Evolutionary conservation across 2,797 vertebrate species (phyloP), one percentile per base, ranked within the genome.

Genomic region (Erithacus rubecula): DNA sequence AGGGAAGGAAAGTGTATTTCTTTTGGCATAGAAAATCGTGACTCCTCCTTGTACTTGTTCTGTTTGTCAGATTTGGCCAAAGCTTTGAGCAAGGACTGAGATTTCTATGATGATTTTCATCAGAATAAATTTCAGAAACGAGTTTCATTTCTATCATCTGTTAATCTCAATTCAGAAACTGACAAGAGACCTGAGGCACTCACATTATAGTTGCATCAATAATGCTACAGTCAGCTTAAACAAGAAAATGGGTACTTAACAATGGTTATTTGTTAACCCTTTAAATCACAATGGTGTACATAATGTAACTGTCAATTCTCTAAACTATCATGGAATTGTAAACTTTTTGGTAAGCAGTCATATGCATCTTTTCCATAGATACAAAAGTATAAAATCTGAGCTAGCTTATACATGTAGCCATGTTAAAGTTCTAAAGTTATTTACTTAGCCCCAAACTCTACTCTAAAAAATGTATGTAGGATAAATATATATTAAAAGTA

Each of bases 401-500:
- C n/a, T 90, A 72, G 23, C 20, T 74, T 78, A 60, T 11, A 64
- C 4, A 46, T 0, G 2, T 12, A 72, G 17, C 3, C 3, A 58
- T 60, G 27, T 49, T 82, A 69, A 83, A 77, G 2, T 4, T 76
- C 87, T 83, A 81, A 55, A 67, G 17, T 23, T 34, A 37, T 69
- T 58, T 30, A 62, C 15, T 60, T 72, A 67, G 18, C 6, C 58
- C 2, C 12, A 83, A 80, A 59, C 37, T 58, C 34, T 41, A n/a
- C 6, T 78, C 18, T 13, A 6, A 77, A 83, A 72, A 84, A 21
- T 0, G 2, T 8, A 23, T 4, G 0, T 6, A 11, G 19, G 3
- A 29, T 17, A 41, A 44, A 52, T 52, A 14, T n/a, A 12, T 53
- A 43, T 52, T 43, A 76, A 68, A 77, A 68, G 36, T 32, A 46